A percentile compares a stretch with the other conserved stretches of the same genome.
Conservation (phyloP, 2,888 invertebrate species). For the Sympetrum striolatum region DNA sequence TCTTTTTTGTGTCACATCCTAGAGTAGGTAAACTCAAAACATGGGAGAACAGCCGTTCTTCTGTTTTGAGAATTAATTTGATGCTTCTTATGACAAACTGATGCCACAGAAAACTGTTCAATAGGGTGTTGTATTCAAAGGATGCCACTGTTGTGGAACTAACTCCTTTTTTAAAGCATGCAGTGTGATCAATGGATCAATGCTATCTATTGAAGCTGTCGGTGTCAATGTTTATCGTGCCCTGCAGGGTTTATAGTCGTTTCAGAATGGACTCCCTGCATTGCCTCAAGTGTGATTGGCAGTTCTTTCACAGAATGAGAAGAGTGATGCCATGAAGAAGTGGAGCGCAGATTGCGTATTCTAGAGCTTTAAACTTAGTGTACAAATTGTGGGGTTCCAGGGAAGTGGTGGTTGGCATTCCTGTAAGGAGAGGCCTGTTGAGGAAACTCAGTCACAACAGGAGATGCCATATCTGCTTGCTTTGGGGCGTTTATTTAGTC, state of each 20-base stretch:
- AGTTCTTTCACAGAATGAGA: background rate
- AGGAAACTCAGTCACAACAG: background rate
- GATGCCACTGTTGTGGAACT: background rate
- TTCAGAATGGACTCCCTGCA: constrained; percentile 12
- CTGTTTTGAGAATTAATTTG: background rate
- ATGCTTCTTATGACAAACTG: background rate
- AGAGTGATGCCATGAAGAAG: constrained; percentile 35
- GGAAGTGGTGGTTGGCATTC: constrained; percentile 15
- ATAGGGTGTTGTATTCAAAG: background rate
- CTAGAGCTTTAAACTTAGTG: constrained; percentile 42
- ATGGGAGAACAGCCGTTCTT: background rate
- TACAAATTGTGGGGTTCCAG: constrained; percentile 39
- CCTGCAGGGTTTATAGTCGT: constrained; percentile 34
- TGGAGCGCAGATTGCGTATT: constrained; percentile 29
- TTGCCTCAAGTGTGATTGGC: constrained; percentile 28
- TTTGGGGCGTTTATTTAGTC: constrained; percentile 29
- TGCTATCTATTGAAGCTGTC: background rate
- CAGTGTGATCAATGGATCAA: constrained; percentile 2
- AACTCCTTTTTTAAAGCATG: background rate
- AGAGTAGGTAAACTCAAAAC: background rate
- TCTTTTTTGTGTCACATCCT: background rate
- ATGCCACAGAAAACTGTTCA: background rate
- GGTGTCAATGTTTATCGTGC: constrained; percentile 8
- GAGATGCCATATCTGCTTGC: constrained; percentile 12
- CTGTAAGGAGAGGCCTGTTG: background rate